Evolutionary conservation across 2,797 vertebrate species (phyloP).

Genomic region (Coregonus ussuriensis): DNA sequence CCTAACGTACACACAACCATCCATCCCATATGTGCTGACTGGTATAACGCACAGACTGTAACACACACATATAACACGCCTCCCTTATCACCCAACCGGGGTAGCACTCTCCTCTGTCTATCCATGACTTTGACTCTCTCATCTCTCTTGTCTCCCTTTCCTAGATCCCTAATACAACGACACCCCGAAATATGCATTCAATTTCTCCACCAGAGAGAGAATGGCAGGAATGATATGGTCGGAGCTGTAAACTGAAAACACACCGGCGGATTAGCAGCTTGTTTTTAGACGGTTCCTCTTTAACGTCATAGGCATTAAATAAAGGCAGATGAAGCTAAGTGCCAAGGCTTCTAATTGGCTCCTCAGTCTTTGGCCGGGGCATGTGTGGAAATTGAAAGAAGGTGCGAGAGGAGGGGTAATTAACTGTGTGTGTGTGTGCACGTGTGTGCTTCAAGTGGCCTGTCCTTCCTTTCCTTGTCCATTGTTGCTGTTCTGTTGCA

Average conservation of each 20-base stretch:
- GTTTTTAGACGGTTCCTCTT: constrained; percentile 65
- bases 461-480: constrained; percentile 19
- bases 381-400: constrained; percentile 68
- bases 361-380: constrained; percentile 50
- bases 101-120: too few species aligned
- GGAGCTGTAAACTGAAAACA: constrained; percentile 66
- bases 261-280: constrained; percentile 61
- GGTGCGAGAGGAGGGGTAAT: constrained; percentile 30
- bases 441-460: not conserved
- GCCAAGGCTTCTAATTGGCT: constrained; percentile 42
- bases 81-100: too few species aligned
- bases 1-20: constrained; percentile 2
- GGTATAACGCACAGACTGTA: not conserved
- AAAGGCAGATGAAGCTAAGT: constrained; percentile 69
- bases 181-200: constrained; percentile 47
- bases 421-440: not conserved
- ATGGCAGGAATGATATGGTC: constrained; percentile 20
- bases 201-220: constrained; percentile 59
- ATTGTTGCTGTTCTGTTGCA: constrained; percentile 24
- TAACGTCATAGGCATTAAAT: constrained; percentile 75
- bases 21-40: not conserved
- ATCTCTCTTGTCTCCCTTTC: too few species aligned
- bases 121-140: too few species aligned
- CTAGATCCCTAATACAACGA: too few species aligned
- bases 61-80: too few species aligned